Evolutionary conservation across 2,888 invertebrate species (phyloP).

Genomic region (Dyspetes luteomarginatus): DNA sequence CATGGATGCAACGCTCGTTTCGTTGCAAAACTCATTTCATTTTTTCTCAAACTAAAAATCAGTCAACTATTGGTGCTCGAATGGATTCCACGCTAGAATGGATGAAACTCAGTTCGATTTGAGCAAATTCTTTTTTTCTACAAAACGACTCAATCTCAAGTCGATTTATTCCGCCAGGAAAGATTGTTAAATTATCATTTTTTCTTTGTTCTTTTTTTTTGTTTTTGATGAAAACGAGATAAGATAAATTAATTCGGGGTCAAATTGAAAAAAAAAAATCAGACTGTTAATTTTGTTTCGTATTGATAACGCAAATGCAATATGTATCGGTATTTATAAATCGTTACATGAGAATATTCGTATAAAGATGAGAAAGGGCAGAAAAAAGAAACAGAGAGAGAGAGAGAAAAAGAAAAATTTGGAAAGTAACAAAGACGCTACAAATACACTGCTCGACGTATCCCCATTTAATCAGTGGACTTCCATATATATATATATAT

Average conservation of each 20-base stretch:
- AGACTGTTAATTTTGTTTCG: constrained; percentile 27
- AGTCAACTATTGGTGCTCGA: too few relatives aligned
- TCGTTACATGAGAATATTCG: constrained; percentile 13
- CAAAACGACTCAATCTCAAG: too few relatives aligned
- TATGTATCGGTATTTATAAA: constrained; percentile 3
- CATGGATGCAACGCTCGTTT: too few relatives aligned
- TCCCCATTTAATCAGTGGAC: constrained; percentile 69
- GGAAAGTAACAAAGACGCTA: constrained; percentile 51
- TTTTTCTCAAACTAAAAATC: too few relatives aligned
- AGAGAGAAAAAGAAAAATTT: constrained; percentile 8
- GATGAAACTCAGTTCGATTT: too few relatives aligned
- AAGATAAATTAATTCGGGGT: constrained; percentile 42
- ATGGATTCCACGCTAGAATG: too few relatives aligned
- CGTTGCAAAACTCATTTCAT: too few relatives aligned
- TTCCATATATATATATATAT: too few relatives aligned
- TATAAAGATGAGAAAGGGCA: background rate
- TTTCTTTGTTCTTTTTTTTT: background rate
- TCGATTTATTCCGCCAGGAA: too few relatives aligned
- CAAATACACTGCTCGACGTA: constrained; percentile 62
- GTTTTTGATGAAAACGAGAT: constrained; percentile 5
- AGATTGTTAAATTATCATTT: too few relatives aligned
- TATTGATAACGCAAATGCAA: constrained; percentile 37
- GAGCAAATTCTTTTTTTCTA: too few relatives aligned
- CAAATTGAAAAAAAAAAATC: constrained; percentile 37
- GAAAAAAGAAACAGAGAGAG: background rate